Evolutionary conservation across 2,113 vertebrate genomes (phyloP).

Genomic region (Petroica traversi): DNA sequence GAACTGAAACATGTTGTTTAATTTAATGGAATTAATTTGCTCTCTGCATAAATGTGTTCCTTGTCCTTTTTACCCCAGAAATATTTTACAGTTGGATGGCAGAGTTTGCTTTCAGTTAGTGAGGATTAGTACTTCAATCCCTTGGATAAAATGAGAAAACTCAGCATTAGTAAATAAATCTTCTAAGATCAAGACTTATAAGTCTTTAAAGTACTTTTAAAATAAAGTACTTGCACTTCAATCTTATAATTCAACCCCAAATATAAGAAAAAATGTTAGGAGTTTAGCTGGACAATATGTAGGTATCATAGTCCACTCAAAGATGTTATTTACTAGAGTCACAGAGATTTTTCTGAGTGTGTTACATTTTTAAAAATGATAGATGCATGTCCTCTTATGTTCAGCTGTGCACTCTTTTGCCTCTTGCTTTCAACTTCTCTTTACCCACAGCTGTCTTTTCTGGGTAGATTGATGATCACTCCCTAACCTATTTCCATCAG

Average conservation of each 20-base stretch:
- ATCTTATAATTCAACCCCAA: not conserved
- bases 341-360: not conserved
- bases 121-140: not conserved
- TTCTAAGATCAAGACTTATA: not conserved
- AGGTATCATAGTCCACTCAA: not conserved
- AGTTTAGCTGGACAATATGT: not conserved
- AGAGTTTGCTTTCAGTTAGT: not conserved
- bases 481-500: not conserved
- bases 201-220: not conserved
- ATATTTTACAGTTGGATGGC: not conserved
- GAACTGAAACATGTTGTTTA: too few relatives aligned
- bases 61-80: not conserved
- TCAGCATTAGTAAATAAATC: not conserved
- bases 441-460: not conserved
- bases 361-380: not conserved
- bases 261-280: not conserved
- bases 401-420: not conserved
- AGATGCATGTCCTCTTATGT: not conserved
- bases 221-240: not conserved
- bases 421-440: not conserved
- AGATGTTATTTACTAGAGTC: not conserved
- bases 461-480: not conserved
- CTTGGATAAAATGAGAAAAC: not conserved
- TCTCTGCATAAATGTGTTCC: not conserved
- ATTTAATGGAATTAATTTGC: not conserved